Conservation (phyloP, 2,888 invertebrate species). For the Xanthorhoe designata region DNA sequence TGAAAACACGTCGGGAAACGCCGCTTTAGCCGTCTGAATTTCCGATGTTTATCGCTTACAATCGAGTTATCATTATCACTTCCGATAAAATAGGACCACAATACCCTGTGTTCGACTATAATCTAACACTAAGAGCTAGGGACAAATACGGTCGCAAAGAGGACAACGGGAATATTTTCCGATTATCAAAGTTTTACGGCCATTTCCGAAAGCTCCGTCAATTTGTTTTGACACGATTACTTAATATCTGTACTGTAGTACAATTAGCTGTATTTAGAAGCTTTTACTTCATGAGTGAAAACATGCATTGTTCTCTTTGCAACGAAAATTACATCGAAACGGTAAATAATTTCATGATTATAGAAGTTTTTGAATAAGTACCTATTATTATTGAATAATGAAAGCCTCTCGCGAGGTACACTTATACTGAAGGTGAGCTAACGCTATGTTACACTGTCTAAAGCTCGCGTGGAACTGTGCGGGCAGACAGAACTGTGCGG, state of each 20-base stretch:
- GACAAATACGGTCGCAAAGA: conserved; percentile 82
- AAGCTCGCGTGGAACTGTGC: conserved; percentile 59
- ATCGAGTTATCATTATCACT: conserved; percentile 74
- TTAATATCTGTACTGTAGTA: background rate
- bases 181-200: conserved; percentile 6
- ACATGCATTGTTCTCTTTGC: conserved; percentile 75
- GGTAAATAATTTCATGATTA: conserved; percentile 74
- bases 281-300: conserved; percentile 34
- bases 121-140: conserved; percentile 82
- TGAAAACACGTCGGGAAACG: conserved; percentile 3
- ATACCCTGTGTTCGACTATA: conserved; percentile 83
- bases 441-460: conserved; percentile 70
- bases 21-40: conserved; percentile 54
- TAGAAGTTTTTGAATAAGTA: conserved; percentile 80
- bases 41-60: conserved; percentile 70
- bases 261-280: conserved; percentile 8
- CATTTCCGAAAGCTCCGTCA: conserved; percentile 3
- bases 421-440: conserved; percentile 67
- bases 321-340: conserved; percentile 80
- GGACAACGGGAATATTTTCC: conserved; percentile 61
- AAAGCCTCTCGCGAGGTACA: conserved; percentile 69
- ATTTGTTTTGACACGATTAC: background rate
- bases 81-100: conserved; percentile 84
- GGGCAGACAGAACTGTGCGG: conserved; percentile 59
- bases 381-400: conserved; percentile 81